Evolutionary conservation across 2,113 vertebrate genomes (phyloP).

Genomic region (Herpetotheres cachinnans): DNA sequence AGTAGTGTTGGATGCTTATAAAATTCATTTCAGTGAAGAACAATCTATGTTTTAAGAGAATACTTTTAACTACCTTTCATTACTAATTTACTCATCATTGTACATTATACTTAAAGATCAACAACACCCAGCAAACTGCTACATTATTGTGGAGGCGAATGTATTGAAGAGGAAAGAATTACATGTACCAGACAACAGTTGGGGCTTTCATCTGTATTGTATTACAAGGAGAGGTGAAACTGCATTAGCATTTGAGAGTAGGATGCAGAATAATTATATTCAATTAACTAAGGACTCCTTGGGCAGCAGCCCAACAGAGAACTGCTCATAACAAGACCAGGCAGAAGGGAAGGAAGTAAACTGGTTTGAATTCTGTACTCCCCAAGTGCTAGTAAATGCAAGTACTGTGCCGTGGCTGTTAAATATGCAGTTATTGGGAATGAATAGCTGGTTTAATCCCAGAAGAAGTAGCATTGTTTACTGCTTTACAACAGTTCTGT

Average conservation of each 20-base stretch:
- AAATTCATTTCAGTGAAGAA: conserved; percentile 36
- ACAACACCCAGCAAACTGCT: conserved; percentile 37
- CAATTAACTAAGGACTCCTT: conserved; percentile 73
- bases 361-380: not conserved
- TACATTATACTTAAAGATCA: conserved; percentile 66
- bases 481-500: not conserved
- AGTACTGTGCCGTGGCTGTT: not conserved
- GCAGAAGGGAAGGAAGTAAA: not conserved
- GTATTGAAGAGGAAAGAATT: conserved; percentile 51
- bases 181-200: conserved; percentile 49
- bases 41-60: conserved; percentile 34
- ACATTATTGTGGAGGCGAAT: conserved; percentile 27
- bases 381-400: not conserved
- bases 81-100: conserved; percentile 56
- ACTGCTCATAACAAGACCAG: not conserved
- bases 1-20: conserved; percentile 11
- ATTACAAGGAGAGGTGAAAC: conserved; percentile 58
- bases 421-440: not conserved
- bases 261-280: conserved; percentile 64
- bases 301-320: conserved; percentile 57
- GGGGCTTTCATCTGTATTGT: conserved; percentile 51
- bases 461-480: not conserved
- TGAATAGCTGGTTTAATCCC: not conserved
- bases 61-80: conserved; percentile 53
- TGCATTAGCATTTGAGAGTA: conserved; percentile 64